These are phyloP conservation scores for Ips typographus DNA, from an alignment of 1,140 invertebrate genomes.

Conservation along the genomic window DNA sequence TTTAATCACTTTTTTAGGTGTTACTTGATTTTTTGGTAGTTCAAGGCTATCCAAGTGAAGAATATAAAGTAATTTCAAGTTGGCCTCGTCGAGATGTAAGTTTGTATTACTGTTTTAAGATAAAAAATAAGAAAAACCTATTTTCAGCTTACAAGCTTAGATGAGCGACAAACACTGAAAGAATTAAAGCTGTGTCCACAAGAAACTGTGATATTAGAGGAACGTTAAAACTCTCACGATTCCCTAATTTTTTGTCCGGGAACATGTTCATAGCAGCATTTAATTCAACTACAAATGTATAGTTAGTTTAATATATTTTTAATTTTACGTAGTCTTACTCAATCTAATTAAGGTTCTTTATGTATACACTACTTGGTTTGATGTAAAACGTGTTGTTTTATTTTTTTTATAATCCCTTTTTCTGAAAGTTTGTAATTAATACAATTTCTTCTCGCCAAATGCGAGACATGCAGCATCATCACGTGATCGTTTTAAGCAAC, in stretches of 20 bases:
- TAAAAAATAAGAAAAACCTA: constrained; percentile 11
- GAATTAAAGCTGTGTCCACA: constrained; percentile 85
- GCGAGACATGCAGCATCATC: no score
- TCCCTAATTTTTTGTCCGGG: constrained; percentile 21
- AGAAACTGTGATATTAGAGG: constrained; percentile 90
- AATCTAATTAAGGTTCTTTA: constrained; percentile 28
- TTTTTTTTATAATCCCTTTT: not conserved
- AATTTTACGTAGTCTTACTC: constrained; percentile 40
- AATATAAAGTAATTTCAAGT: constrained; percentile 88
- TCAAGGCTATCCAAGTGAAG: constrained; percentile 81
- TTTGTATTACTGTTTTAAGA: constrained; percentile 40
- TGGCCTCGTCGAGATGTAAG: constrained; percentile 91
- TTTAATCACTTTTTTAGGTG: constrained; percentile 55
- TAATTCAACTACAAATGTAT: constrained; percentile 39
- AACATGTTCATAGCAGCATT: constrained; percentile 41
- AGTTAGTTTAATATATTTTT: constrained; percentile 44
- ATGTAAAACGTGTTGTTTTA: constrained; percentile 31
- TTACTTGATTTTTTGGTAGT: constrained; percentile 84
- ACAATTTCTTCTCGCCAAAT: no score
- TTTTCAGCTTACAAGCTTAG: constrained; percentile 77
- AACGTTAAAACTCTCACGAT: constrained; percentile 66
- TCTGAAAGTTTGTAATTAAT: no score
- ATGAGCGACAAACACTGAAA: constrained; percentile 72
- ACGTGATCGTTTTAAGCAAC: no score
- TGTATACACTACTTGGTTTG: constrained; percentile 34